Evolutionary conservation across 53 echinoderm and acorn worm genomes (phyloP), one percentile per base, ranked within the genome.

Genomic region (Stichopus horrens): DNA sequence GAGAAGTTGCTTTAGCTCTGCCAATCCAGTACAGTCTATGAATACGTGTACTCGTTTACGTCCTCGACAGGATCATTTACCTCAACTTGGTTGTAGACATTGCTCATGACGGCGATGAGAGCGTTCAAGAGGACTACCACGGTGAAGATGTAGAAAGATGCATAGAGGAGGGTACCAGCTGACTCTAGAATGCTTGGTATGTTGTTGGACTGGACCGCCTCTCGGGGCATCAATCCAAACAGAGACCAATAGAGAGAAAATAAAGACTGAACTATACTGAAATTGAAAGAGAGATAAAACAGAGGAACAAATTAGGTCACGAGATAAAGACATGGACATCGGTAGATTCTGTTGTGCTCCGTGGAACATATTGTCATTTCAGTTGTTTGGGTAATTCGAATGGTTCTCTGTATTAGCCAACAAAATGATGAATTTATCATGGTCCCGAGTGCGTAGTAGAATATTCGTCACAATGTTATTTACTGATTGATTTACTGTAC

Each of bases 31-130:
- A 67, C 68, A 67, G n/a, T 67, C 1, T 11, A n/a, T 67, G n/a
- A 0, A 67, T n/a, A 67, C 68, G 68, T 67, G 68, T 67, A 67
- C 11, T 67, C 1, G n/a, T 67, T 67, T 67, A 37, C 37, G 37
- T 37, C 37, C 37, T 37, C 37, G 37, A 37, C 8, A 23, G 3
- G 75, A 9, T 74, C 4, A 7, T 18, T 58, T 89, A 97, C 97
- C 95, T 97, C 97, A 63, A 97, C 94, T 65, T 91, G 76, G 60
- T 93, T 95, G 86, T 96, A 97, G 6, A 94, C 94, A 89, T 94
- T 95, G 79, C 97, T 97, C 97, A 95, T 95, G 51, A 97, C 94
- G 73, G 97, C 97, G 58, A 97, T 97, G 51, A 97, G 94, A 1
- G 95, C 94, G 65, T 97, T 97, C 10, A 97, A 90, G 0, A 97